Evolutionary conservation across 2,888 invertebrate species (phyloP), one percentile per base, ranked within the genome.

Genomic region (Thera britannica): DNA sequence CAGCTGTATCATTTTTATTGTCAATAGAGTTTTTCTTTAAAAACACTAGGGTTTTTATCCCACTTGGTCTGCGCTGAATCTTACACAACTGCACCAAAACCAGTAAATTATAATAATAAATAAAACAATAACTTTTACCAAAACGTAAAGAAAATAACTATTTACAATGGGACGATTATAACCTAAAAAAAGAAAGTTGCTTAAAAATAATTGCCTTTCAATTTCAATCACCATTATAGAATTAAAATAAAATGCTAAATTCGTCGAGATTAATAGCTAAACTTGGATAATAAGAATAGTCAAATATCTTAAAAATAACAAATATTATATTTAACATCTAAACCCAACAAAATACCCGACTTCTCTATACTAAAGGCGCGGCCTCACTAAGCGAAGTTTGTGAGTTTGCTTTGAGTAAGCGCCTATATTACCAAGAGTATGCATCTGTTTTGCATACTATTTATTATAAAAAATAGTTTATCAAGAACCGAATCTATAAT

Each of bases 101-200:
- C 58, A 35, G 36, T 46, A 59, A 58, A 44, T 57, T 6, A 62
- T 56, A 49, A 49, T 38, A 0, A 44, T 23, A 61, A n/a, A 62
- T 48, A 36, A 55, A 62, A 36, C 0, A 59, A 34, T 51, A 51
- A 62, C 54, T 58, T 62, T 67, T 67, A 67, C 66, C 67, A 67
- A 58, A 67, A 67, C 67, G 67, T 67, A 67, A 67, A 62, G 67
- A 56, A 46, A 46, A 60, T 46, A 55, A 48, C 49, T 62, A 58
- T 58, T 61, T 36, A 34, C 41, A 49, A 12, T 11, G 23, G 23
- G 7, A 11, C 56, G 49, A 65, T 61, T 60, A 60, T 51, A 41
- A 55, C 9, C 23, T 52, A 58, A 63, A 49, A 63, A 49, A 58
- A 44, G 51, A 41, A 64, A 54, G 4, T 44, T 52, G 44, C 12